Conservation (phyloP, 2,888 invertebrate genomes). For the Heteromurus nitidus region DNA sequence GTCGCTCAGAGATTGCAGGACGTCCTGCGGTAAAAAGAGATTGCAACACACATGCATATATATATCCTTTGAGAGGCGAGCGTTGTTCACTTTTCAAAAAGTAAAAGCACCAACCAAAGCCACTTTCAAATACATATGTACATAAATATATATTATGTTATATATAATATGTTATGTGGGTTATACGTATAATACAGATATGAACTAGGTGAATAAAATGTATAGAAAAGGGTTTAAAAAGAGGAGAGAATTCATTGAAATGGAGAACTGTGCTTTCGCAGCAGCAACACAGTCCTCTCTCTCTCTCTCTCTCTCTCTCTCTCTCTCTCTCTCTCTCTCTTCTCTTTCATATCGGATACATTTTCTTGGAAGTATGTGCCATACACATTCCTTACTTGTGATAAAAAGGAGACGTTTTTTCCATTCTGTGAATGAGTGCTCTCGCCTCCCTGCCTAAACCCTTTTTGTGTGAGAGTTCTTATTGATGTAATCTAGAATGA, state of each 20-base stretch:
- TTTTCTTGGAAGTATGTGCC: too few species aligned
- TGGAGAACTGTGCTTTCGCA: background rate
- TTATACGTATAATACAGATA: background rate
- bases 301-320: too few species aligned
- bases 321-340: too few species aligned
- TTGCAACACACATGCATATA: background rate
- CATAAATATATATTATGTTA: background rate
- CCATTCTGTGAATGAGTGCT: conserved; percentile 3
- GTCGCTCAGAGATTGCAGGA: background rate
- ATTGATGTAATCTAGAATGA: conserved; percentile 58
- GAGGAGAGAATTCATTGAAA: background rate
- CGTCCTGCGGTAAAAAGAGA: conserved; percentile 13
- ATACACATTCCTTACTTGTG: too few species aligned
- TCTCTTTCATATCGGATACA: too few species aligned
- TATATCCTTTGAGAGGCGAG: too few species aligned
- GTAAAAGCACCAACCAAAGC: too few species aligned
- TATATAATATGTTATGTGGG: background rate
- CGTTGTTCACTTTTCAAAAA: too few species aligned
- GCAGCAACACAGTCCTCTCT: too few species aligned
- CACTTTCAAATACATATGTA: too few species aligned
- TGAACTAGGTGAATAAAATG: background rate
- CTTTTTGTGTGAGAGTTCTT: conserved; percentile 25
- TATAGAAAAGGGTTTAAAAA: too few species aligned
- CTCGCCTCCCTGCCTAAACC: conserved; percentile 15
- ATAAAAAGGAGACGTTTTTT: too few species aligned